Evolutionary conservation across 2,888 invertebrate genomes (phyloP), one percentile per base, ranked within the genome.

Genomic region (Noctua janthina): DNA sequence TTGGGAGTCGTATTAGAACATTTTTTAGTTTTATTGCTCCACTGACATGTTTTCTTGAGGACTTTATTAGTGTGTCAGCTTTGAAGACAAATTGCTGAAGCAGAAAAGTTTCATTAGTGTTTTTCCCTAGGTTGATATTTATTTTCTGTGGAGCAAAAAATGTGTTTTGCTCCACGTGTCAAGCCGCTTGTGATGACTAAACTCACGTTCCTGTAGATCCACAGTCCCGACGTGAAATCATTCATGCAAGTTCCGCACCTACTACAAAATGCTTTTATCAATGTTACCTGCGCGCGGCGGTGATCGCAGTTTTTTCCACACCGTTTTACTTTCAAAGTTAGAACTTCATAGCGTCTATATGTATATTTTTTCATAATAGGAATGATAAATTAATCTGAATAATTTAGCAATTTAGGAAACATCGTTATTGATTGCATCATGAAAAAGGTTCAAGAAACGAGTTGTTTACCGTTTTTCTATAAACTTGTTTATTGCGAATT

Each of bases 1-100:
- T 87, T 76, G 70, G 75, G 78, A 83, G 59, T 81, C 85, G 81
- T 89, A 88, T 84, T 87, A 87, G 62, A 79, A 75, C 66, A 79
- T 84, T 90, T 87, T 86, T 82, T 77, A 81, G 87, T 84, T 87
- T 78, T 83, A 81, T 81, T 74, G 46, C 74, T 68, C 66, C 78
- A 84, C 67, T 69, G 51, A 46, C 71, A 46, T 80, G 83, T 79
- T 76, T 77, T 82, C 78, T 75, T 70, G 75, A 62, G 74, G 64
- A 75, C 79, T 75, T 87, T 78, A 84, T 87, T 84, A 78, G 70
- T 80, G 66, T 76, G 69, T 76, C 74, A 74, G 74, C 70, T 64
- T 73, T 59, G 49, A 46, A 70, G 79, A 79, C 29, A 84, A 79
- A 46, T 46, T 51, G 23, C 17, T 79, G n/a, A 11, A 79, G 80